These are phyloP conservation scores for Uromys caudimaculatus DNA, from an alignment of 2,797 vertebrate species.

Conservation along the genomic window DNA sequence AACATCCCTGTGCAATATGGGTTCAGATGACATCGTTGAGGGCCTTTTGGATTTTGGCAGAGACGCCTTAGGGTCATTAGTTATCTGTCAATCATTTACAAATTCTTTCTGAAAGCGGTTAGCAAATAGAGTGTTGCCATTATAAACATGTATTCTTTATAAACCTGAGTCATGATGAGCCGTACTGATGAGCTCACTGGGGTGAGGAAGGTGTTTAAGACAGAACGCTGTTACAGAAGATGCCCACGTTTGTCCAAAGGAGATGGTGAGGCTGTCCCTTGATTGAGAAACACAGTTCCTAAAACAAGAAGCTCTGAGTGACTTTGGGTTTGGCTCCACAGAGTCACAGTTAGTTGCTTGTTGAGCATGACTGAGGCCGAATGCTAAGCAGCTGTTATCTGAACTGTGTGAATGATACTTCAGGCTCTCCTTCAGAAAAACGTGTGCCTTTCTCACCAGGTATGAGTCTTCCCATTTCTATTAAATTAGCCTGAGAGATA, in stretches of 20 bases:
- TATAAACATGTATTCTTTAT: constrained; percentile 35
- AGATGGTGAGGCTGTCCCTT: not conserved
- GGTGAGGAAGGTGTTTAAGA: not conserved
- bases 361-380: constrained; percentile 44
- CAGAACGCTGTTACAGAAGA: not conserved
- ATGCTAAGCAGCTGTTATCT: constrained; percentile 85
- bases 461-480: constrained; percentile 77
- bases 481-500: constrained; percentile 86
- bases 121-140: constrained; percentile 59
- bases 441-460: constrained; percentile 89
- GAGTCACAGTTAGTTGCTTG: not conserved
- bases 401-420: constrained; percentile 63
- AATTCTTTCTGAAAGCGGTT: constrained; percentile 68
- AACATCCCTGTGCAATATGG: not conserved
- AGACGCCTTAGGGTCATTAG: constrained; percentile 54
- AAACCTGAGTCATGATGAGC: not conserved
- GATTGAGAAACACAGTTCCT: not conserved
- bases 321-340: not conserved
- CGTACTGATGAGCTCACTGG: not conserved
- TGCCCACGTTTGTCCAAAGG: not conserved
- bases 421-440: constrained; percentile 84
- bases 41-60: constrained; percentile 75
- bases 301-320: not conserved
- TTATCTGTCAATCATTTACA: constrained; percentile 78
- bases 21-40: constrained; percentile 60